These are phyloP conservation scores for Molorchus minor DNA, from an alignment of 2,888 invertebrate species.

Conservation along the genomic window DNA sequence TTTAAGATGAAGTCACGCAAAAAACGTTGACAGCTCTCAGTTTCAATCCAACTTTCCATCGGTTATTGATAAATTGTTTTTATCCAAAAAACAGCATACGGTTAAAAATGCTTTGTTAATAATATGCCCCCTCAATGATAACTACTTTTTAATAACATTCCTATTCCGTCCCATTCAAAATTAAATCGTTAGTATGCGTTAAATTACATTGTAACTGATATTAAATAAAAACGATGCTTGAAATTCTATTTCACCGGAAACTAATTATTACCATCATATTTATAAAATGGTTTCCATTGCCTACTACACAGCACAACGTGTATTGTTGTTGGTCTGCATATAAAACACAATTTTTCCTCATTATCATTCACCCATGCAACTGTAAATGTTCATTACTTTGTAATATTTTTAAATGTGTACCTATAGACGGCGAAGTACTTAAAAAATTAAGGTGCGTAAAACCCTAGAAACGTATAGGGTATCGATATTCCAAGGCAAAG, in stretches of 20 bases:
- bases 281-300: conserved; percentile 36
- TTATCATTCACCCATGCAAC: conserved; percentile 46
- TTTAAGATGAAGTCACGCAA: not conserved
- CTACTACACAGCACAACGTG: conserved; percentile 10
- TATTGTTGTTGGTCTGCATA: conserved; percentile 39
- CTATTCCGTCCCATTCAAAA: conserved; percentile 39
- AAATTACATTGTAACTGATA: conserved; percentile 40
- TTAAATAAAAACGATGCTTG: conserved; percentile 33
- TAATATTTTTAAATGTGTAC: conserved; percentile 41
- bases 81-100: conserved; percentile 10
- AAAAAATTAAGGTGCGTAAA: conserved; percentile 44
- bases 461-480: conserved; percentile 1
- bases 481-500: not conserved
- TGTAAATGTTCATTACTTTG: conserved; percentile 42
- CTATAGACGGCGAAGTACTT: too few relatives aligned
- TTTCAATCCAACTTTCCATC: conserved; percentile 15
- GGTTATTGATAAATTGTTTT: conserved; percentile 21
- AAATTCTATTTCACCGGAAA: conserved; percentile 42
- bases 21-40: conserved; percentile 16
- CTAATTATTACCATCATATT: conserved; percentile 44
- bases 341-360: conserved; percentile 45
- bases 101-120: conserved; percentile 18
- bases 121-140: conserved; percentile 23
- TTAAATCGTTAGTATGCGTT: conserved; percentile 42
- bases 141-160: conserved; percentile 39